Conservation (phyloP, 2,113 vertebrate species). For the Ameiurus melas region DNA sequence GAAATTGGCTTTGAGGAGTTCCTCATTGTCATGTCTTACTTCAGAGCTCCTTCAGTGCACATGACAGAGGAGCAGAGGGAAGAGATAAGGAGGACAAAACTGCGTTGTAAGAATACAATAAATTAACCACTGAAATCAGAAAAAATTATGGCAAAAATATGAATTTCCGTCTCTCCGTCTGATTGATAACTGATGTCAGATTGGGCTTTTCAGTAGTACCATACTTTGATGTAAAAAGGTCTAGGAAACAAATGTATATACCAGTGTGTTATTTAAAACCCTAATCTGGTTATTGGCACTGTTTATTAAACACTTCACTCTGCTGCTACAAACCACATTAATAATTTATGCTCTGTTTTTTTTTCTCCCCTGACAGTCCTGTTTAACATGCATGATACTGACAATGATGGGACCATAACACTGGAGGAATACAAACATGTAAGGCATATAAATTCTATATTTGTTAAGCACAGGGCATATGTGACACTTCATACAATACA, state of each 20-base stretch:
- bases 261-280: not conserved
- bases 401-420: conserved; percentile 92
- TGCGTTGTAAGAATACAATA: conserved; percentile 79
- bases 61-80: conserved; percentile 83
- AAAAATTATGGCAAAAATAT: not conserved
- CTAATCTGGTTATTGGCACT: not conserved
- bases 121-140: not conserved
- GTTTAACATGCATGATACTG: conserved; percentile 96
- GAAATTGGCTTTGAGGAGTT: conserved; percentile 95
- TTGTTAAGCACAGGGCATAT: not conserved
- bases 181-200: not conserved
- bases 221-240: not conserved
- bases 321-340: not conserved
- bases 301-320: not conserved
- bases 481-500: not conserved
- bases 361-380: conserved; percentile 76
- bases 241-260: not conserved
- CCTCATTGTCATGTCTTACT: conserved; percentile 91
- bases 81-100: conserved; percentile 81
- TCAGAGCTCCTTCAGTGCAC: conserved; percentile 80
- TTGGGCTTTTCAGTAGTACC: not conserved
- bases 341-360: not conserved
- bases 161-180: not conserved
- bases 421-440: conserved; percentile 95
- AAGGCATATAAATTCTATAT: conserved; percentile 55